These are phyloP conservation scores for Lycophotia porphyrea DNA, from an alignment of 2,888 invertebrate species.

Conservation along the genomic window DNA sequence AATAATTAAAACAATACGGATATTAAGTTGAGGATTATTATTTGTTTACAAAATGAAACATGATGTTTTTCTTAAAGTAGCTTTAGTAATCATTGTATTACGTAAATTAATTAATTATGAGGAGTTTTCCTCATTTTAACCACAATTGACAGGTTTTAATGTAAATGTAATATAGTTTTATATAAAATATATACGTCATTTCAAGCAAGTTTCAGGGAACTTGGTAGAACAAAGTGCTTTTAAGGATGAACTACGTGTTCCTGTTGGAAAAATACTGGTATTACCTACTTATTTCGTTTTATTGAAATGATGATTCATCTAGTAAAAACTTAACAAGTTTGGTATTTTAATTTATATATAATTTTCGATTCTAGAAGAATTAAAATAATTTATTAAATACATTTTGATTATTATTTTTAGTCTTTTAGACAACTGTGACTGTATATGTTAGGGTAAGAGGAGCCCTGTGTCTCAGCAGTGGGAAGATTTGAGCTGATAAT, in stretches of 20 bases:
- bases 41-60: slow-evolving; percentile 36
- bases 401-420: not conserved
- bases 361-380: slow-evolving; percentile 1
- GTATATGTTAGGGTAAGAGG: not conserved
- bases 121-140: slow-evolving; percentile 30
- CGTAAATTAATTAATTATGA: not conserved
- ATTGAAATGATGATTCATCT: slow-evolving; percentile 20
- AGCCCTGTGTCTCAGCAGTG: not conserved
- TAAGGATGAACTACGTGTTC: not conserved
- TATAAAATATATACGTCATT: not conserved
- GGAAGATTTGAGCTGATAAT: not conserved
- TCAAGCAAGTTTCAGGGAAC: slow-evolving; percentile 20
- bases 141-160: slow-evolving; percentile 1
- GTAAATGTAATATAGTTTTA: slow-evolving; percentile 3
- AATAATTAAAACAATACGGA: not conserved
- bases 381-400: not conserved
- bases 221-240: not conserved
- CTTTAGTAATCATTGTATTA: slow-evolving; percentile 24
- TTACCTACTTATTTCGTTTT: slow-evolving; percentile 21
- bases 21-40: not conserved
- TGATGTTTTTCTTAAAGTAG: not conserved
- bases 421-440: not conserved
- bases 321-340: slow-evolving; percentile 11
- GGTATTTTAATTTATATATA: not conserved
- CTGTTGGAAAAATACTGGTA: slow-evolving; percentile 5